Evolutionary conservation across 2,888 invertebrate genomes (phyloP), one percentile per base, ranked within the genome.

Genomic region (Tachina fera): DNA sequence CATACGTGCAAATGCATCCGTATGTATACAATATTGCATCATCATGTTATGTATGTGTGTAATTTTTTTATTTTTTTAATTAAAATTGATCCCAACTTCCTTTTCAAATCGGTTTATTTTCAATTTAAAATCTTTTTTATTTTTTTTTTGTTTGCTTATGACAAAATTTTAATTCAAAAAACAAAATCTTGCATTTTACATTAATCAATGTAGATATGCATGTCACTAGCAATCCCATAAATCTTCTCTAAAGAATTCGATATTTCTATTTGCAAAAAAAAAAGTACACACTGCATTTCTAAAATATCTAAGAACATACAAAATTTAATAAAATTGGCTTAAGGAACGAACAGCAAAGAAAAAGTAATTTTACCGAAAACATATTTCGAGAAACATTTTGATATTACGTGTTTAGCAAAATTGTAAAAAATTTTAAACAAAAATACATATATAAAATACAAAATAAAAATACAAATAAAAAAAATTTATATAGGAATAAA

Each of bases 381-480:
- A 63, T 58, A 47, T 70, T 84, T 51, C 75, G 71, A 65, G 70
- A 71, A 79, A 75, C 67, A 78, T 78, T 78, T 63, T 31, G 74
- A 75, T 74, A 75, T 70, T 68, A 75, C 63, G 47, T 75, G 70
- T 58, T 49, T 43, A 53, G 41, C 56, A 68, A 67, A 58, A 68
- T 58, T 51, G 63, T 70, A 45, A 75, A 63, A 45, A 49, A 10
- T 58, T 31, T 49, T 19, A 49, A 72, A 2, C 41, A 51, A n/a
- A 22, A 19, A 45, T 22, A 71, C 53, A 45, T 71, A 4, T 56
- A 9, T 56, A 31, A n/a, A n/a, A n/a, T n/a, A n/a, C n/a, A n/a
- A n/a, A n/a, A n/a, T n/a, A n/a, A n/a, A n/a, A n/a, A n/a, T n/a
- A n/a, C n/a, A n/a, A n/a, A n/a, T n/a, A n/a, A n/a, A n/a, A n/a